Percentiles rank a stretch among this genome's conserved stretches.
phyloP scores from a whole-genome alignment of 2,113 vertebrate species.

The Loxodonta africana region DNA sequence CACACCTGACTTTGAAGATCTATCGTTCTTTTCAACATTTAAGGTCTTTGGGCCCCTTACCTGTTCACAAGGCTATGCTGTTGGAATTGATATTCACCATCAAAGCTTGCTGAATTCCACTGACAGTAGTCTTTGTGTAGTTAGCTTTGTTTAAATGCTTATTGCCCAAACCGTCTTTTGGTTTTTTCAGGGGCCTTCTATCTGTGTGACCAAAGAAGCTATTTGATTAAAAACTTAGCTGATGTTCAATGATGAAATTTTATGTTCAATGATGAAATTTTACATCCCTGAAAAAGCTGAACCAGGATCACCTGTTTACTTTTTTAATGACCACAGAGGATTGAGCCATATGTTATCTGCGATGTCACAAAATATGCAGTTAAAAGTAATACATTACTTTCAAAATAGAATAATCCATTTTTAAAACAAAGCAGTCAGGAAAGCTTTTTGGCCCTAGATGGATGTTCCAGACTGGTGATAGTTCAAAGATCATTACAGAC shows the following conservation, averaged over 20 bases:
- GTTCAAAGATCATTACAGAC: background rate
- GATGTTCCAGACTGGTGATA: background rate
- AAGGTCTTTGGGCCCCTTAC: slow-evolving; percentile 76
- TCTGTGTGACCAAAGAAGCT: slow-evolving; percentile 75
- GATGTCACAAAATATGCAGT: background rate
- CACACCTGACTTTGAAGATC: slow-evolving; percentile 82
- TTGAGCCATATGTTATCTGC: background rate
- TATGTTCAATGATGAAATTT: slow-evolving; percentile 54
- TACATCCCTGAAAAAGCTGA: slow-evolving; percentile 45
- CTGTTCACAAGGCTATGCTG: slow-evolving; percentile 45
- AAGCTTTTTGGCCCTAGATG: background rate
- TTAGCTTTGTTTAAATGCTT: slow-evolving; percentile 80
- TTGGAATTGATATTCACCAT: slow-evolving; percentile 83
- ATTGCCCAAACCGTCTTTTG: slow-evolving; percentile 68
- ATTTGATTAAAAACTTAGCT: slow-evolving; percentile 79
- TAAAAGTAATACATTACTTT: slow-evolving; percentile 37
- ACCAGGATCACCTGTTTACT: slow-evolving; percentile 47
- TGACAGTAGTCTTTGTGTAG: slow-evolving; percentile 51
- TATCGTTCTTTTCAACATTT: slow-evolving; percentile 82
- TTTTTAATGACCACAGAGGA: slow-evolving; percentile 40
- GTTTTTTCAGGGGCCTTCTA: slow-evolving; percentile 78
- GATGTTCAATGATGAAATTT: slow-evolving; percentile 52
- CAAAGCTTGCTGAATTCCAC: slow-evolving; percentile 77
- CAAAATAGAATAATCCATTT: slow-evolving; percentile 34
- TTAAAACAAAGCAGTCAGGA: background rate